These are phyloP conservation scores for Pomatostomus ruficeps DNA, from an alignment of 2,113 vertebrate species.

Conservation along the genomic window DNA sequence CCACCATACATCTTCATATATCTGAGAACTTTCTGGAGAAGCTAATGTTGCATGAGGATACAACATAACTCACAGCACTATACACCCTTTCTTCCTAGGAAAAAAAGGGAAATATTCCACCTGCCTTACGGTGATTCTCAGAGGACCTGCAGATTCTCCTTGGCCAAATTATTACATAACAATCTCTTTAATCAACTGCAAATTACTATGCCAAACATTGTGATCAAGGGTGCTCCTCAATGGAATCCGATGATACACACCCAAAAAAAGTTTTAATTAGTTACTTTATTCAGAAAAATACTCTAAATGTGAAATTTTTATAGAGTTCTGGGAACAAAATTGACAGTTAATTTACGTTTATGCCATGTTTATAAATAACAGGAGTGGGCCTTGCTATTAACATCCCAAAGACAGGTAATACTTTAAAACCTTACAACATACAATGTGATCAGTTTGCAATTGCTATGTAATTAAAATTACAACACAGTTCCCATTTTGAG, in stretches of 20 bases:
- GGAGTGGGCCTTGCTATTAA: not conserved
- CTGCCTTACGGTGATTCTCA: not conserved
- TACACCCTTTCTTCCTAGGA: not conserved
- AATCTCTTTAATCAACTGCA: conserved; percentile 22
- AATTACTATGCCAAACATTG: not conserved
- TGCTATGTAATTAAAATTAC: not conserved
- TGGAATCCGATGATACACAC: not conserved
- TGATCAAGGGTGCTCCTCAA: not conserved
- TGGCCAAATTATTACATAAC: conserved; percentile 28
- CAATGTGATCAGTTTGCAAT: not conserved
- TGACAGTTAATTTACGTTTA: not conserved
- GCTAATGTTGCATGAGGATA: not conserved
- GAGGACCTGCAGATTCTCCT: not conserved
- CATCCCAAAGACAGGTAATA: not conserved
- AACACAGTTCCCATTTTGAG: not conserved
- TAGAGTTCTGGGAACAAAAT: not conserved
- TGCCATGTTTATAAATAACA: not conserved
- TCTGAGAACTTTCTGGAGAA: not conserved
- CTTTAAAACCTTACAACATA: not conserved
- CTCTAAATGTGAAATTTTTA: not conserved
- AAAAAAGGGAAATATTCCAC: not conserved
- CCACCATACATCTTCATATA: not conserved
- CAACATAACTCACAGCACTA: not conserved
- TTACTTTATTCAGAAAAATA: not conserved
- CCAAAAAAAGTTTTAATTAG: not conserved